These are phyloP conservation scores for Dynastes hyllus DNA, from an alignment of 2,888 invertebrate species.

Conservation along the genomic window DNA sequence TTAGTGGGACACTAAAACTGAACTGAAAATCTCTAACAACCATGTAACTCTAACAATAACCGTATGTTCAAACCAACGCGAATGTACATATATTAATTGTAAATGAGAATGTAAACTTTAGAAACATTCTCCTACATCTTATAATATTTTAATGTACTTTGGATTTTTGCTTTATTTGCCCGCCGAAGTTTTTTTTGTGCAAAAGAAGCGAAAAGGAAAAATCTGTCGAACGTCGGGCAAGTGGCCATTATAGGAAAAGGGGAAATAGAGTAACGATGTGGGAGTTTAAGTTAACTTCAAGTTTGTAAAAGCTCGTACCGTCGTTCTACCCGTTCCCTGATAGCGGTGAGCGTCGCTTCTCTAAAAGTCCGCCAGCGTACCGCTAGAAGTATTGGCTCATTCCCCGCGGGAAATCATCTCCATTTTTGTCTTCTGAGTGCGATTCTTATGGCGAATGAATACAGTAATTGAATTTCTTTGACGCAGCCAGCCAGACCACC, in stretches of 20 bases:
- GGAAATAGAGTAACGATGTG: conserved; percentile 40
- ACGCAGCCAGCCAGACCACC: conserved; percentile 44
- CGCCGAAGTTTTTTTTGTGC: not conserved
- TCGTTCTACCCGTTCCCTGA: conserved; percentile 14
- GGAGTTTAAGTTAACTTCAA: conserved; percentile 33
- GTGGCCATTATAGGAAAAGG: conserved; percentile 29
- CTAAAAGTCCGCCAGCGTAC: conserved; percentile 34
- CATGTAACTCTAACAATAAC: too few relatives aligned
- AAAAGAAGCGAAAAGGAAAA: conserved; percentile 11
- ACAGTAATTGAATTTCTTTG: conserved; percentile 57
- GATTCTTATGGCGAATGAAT: conserved; percentile 59
- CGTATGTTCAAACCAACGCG: too few relatives aligned
- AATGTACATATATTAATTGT: too few relatives aligned
- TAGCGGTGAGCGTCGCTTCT: conserved; percentile 10
- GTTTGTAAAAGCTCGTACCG: conserved; percentile 15
- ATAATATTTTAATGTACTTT: not conserved
- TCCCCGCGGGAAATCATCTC: conserved; percentile 61
- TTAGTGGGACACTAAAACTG: too few relatives aligned
- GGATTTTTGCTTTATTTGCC: not conserved
- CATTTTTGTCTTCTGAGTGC: conserved; percentile 61
- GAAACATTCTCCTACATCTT: not conserved
- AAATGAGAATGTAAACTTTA: too few relatives aligned
- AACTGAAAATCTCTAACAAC: too few relatives aligned
- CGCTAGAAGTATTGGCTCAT: conserved; percentile 50
- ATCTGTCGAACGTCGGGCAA: conserved; percentile 28